Percentiles rank a stretch among this genome's conserved stretches.
These are phyloP conservation scores for Drosophila diplacantha DNA, from an alignment of 2,888 invertebrate species.

Conservation along the genomic window DNA sequence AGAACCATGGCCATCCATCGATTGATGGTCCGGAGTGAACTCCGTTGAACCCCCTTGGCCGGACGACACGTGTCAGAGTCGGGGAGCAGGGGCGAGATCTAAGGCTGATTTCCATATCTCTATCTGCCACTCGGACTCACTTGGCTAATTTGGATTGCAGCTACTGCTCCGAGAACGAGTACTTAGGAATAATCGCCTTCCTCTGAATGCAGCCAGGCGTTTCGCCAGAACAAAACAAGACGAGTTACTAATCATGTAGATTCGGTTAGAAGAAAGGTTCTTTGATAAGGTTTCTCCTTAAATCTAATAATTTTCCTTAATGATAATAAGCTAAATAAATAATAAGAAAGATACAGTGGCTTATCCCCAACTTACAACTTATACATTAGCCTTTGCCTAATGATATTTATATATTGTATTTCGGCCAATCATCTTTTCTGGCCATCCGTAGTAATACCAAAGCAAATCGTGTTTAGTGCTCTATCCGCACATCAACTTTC, in stretches of 20 bases:
- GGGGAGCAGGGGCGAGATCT: slow-evolving; percentile 16
- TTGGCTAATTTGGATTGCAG: slow-evolving; percentile 38
- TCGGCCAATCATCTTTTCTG: slow-evolving; percentile 15
- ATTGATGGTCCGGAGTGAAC: slow-evolving; percentile 59
- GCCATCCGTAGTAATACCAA: slow-evolving; percentile 12
- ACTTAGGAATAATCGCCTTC: slow-evolving; percentile 25
- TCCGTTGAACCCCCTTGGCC: slow-evolving; percentile 52
- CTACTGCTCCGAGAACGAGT: slow-evolving; percentile 9
- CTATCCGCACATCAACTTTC: slow-evolving; percentile 22
- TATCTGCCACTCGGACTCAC: slow-evolving; percentile 42
- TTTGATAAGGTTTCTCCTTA: neutral
- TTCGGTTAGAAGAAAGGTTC: slow-evolving; percentile 1
- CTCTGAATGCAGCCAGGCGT: slow-evolving; percentile 28
- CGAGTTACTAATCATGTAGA: slow-evolving; percentile 33
- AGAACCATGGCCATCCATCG: slow-evolving; percentile 42
- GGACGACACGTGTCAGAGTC: slow-evolving; percentile 56
- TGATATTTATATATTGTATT: neutral
- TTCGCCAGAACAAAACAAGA: slow-evolving; percentile 9
- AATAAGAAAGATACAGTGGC: no score
- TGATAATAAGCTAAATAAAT: neutral
- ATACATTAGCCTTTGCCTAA: neutral
- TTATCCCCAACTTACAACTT: no score
- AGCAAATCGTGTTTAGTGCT: slow-evolving; percentile 7
- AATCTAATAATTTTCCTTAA: neutral
- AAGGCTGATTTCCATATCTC: slow-evolving; percentile 65